Conservation (phyloP, 2,113 vertebrate genomes). For the Leucosticte australis region DNA sequence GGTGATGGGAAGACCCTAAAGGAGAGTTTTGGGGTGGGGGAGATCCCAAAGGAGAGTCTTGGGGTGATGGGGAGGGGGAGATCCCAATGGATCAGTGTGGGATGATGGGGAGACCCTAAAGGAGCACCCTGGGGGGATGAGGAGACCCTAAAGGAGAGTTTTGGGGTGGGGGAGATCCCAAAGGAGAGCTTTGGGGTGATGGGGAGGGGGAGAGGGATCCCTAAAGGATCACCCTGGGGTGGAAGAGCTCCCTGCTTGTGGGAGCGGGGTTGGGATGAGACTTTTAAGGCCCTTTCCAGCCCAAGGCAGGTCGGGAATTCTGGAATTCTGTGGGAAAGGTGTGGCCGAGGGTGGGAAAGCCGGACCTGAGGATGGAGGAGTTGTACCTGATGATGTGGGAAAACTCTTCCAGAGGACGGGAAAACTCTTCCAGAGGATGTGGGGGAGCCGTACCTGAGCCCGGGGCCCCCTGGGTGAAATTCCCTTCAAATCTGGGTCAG, state of each 20-base stretch:
- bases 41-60: too few relatives aligned
- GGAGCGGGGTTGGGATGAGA: fast-evolving
- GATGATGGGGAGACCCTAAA: neutral
- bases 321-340: fast-evolving
- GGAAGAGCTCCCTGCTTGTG: fast-evolving
- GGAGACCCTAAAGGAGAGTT: neutral
- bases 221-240: too few relatives aligned
- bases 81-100: neutral
- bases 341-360: neutral
- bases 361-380: neutral
- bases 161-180: neutral
- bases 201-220: too few relatives aligned
- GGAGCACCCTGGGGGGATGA: neutral
- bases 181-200: fast-evolving
- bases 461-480: neutral
- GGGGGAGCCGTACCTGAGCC: fast-evolving
- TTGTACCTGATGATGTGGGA: neutral
- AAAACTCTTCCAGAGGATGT: neutral
- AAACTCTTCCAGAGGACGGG: neutral
- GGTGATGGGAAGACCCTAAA: too few relatives aligned
- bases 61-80: neutral
- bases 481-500: neutral
- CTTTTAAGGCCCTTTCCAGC: neutral
- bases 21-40: too few relatives aligned
- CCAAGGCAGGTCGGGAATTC: neutral